Evolutionary conservation across 2,797 vertebrate genomes (phyloP).

Genomic region (Helicolenus hilgendorfi): DNA sequence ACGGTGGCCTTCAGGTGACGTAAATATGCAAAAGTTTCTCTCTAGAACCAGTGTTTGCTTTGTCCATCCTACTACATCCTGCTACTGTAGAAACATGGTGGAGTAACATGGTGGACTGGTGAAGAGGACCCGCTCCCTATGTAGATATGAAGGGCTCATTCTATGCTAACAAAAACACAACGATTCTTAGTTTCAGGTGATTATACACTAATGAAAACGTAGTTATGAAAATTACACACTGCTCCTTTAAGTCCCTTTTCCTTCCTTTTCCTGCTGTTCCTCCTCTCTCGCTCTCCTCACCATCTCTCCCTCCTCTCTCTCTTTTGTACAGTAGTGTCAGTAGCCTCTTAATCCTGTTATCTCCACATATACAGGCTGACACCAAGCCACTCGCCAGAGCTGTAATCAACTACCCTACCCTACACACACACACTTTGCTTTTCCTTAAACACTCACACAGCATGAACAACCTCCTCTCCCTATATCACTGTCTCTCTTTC

Average conservation of each 20-base stretch:
- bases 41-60: too few relatives aligned
- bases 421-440: conserved; percentile 6
- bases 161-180: too few relatives aligned
- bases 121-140: too few relatives aligned
- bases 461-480: conserved; percentile 11
- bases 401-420: conserved; percentile 78
- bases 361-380: conserved; percentile 86
- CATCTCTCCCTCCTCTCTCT: conserved; percentile 38
- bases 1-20: rapidly evolving
- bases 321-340: conserved; percentile 84
- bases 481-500: conserved; percentile 8
- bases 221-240: too few relatives aligned
- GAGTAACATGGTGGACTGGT: too few relatives aligned
- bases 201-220: too few relatives aligned
- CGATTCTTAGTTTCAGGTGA: too few relatives aligned
- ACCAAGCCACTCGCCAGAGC: conserved; percentile 75
- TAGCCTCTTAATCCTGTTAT: conserved; percentile 89
- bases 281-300: background rate
- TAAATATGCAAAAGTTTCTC: too few relatives aligned
- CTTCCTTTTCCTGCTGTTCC: conserved; percentile 15
- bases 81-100: too few relatives aligned
- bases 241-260: conserved; percentile 55
- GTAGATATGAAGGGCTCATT: too few relatives aligned
- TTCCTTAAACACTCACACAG: conserved; percentile 9
- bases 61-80: too few relatives aligned